Evolutionary conservation across 2,888 invertebrate genomes (phyloP), one percentile per base, ranked within the genome.

Genomic region (Sicus ferrugineus): DNA sequence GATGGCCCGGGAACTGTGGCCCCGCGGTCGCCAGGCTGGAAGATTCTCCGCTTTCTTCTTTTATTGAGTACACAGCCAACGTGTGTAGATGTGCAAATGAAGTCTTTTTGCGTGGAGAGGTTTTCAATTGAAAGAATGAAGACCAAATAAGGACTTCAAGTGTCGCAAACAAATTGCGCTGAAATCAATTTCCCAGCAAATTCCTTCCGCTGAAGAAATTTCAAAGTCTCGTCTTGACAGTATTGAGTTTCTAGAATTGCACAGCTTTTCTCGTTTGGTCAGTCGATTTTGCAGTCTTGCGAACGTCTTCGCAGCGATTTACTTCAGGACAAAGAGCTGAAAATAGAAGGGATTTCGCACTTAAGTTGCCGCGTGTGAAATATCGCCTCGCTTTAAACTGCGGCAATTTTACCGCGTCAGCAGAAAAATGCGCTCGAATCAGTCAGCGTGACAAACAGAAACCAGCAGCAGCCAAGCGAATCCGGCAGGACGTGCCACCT

Each of bases 361-460:
- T 28, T 23, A 23, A 54, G 9, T 28, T 54, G 7, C 26, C 28
- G 26, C 28, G 11, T 54, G 54, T 54, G 16, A 54, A 54, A 54
- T 54, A 54, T 54, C 28, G 23, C 16, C 28, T 54, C 28, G 54
- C 28, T 23, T 23, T 26, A 54, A 54, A 26, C 26, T 11, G 54
- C 28, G 54, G 28, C 54, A 54, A 11, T 28, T 54, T 54, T 54
- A 54, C 28, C 28, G 54, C 54, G 28, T 54, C 54, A 54, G 54
- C 54, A 23, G 28, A 54, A 2, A 52, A 54, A 54, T 54, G 23
- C 28, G 16, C 16, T 26, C 28, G 28, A 54, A 54, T 54, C 54
- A 26, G 26, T 54, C 26, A 16, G 16, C 2, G 11, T 23, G 54
- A 14, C 28, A 21, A 21, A 26, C 3, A 11, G 5, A 54, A 28